Evolutionary conservation across 1,140 invertebrate genomes (phyloP), one percentile per base, ranked within the genome.

Genomic region (Pemphigus obesinymphae): DNA sequence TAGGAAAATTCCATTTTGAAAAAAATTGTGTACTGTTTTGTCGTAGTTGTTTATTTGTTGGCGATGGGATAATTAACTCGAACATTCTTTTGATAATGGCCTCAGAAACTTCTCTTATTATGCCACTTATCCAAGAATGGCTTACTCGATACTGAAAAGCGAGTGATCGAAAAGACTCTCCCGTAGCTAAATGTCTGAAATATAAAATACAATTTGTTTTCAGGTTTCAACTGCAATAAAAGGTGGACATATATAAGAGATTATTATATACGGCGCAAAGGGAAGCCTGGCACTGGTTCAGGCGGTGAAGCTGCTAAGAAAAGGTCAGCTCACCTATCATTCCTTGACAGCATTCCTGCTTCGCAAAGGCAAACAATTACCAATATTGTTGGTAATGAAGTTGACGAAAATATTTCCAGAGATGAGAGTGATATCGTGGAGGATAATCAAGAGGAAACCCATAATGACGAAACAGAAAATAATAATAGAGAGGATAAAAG

Each of bases 11-110:
- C 50, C 63, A 83, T 75, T 58, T 82, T 15, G 83, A 83, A 50
- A 81, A 31, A 84, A 86, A 87, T 63, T 84, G 87, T 88, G 83
- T 83, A 86, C 4, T 85, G 72, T 83, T 89, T 89, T 53, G 72
- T 76, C 43, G 20, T 31, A 80, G 55, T 58, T 80, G 50, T 40
- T 78, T 58, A 61, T 66, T 29, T 17, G 50, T n/a, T n/a, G n/a
- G n/a, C n/a, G n/a, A n/a, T n/a, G n/a, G n/a, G n/a, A n/a, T n/a
- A n/a, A n/a, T n/a, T n/a, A n/a, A n/a, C n/a, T n/a, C n/a, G n/a
- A n/a, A n/a, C n/a, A n/a, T n/a, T n/a, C n/a, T n/a, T n/a, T n/a
- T n/a, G n/a, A n/a, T n/a, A n/a, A n/a, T n/a, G n/a, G n/a, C n/a
- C n/a, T n/a, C n/a, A n/a, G n/a, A n/a, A n/a, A n/a, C n/a, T n/a